These are phyloP conservation scores for Myotis vivesi DNA, from an alignment of 2,797 vertebrate genomes.

Conservation along the genomic window DNA sequence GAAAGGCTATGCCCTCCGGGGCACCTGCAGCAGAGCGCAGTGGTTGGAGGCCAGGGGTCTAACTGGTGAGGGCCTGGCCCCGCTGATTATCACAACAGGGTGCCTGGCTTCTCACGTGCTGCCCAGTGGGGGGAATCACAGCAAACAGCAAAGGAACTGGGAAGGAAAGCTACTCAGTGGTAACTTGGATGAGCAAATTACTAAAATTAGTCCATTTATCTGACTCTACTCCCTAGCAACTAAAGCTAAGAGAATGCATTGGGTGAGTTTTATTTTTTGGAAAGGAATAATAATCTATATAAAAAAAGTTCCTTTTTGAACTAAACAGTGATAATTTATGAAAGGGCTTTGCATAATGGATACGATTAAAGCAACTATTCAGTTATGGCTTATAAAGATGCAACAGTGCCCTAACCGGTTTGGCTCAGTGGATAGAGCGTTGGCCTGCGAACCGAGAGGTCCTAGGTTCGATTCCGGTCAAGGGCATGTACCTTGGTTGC, in stretches of 20 bases:
- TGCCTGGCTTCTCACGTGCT: neutral
- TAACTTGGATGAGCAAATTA: neutral
- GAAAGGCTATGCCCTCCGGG: neutral
- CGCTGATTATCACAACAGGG: neutral
- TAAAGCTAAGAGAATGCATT: neutral
- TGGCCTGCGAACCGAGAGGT: too few species aligned
- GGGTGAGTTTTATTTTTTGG: neutral
- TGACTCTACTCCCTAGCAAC: constrained; percentile 17
- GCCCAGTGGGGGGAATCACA: neutral
- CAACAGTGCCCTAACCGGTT: neutral
- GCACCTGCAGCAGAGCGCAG: neutral
- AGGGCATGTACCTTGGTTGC: too few species aligned
- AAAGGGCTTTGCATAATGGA: neutral
- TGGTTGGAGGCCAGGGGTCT: neutral
- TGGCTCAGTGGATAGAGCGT: too few species aligned
- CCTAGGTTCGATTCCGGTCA: too few species aligned
- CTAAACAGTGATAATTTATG: neutral
- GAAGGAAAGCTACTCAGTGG: neutral
- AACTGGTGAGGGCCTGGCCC: neutral
- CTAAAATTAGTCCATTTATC: neutral
- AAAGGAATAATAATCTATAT: constrained; percentile 13
- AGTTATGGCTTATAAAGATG: neutral
- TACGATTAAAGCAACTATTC: neutral
- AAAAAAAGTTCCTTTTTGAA: constrained; percentile 27
- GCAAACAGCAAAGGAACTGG: neutral